Percentiles rank a stretch among this genome's conserved stretches.
Evolutionary conservation across 2,113 vertebrate genomes (phyloP).

Genomic region (Archocentrus centrarchus): DNA sequence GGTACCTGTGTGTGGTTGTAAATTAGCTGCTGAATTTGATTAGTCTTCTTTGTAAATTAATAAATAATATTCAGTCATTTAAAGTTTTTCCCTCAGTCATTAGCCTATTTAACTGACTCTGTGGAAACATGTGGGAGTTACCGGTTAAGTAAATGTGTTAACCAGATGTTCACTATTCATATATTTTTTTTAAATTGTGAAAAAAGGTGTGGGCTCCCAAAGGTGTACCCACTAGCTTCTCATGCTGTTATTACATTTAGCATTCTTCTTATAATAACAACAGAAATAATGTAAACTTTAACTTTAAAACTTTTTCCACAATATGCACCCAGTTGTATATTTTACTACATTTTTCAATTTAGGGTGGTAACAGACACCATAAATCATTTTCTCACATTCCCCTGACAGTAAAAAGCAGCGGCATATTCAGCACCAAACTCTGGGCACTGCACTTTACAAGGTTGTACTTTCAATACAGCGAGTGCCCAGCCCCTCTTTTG

Average conservation of each 20-base stretch:
- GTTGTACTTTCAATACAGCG: slow-evolving; percentile 46
- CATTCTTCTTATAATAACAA: slow-evolving; percentile 4
- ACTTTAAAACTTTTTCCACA: slow-evolving; percentile 13
- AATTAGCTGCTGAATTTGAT: slow-evolving; percentile 14
- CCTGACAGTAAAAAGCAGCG: slow-evolving; percentile 56
- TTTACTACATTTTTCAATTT: slow-evolving; percentile 42
- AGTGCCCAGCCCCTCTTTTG: slow-evolving; percentile 53
- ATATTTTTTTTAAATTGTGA: slow-evolving; percentile 6
- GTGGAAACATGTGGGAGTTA: slow-evolving; percentile 50
- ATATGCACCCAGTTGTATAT: slow-evolving; percentile 26
- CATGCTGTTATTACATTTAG: not conserved
- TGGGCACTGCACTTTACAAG: slow-evolving; percentile 55
- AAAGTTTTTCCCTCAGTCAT: slow-evolving; percentile 51
- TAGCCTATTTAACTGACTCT: slow-evolving; percentile 57
- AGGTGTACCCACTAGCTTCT: not conserved
- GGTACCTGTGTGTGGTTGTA: slow-evolving; percentile 2
- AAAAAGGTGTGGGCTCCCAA: not conserved
- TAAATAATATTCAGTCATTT: slow-evolving; percentile 23
- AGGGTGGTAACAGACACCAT: slow-evolving; percentile 46
- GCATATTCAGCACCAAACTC: slow-evolving; percentile 52
- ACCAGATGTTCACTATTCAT: slow-evolving; percentile 70
- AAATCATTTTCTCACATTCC: slow-evolving; percentile 72
- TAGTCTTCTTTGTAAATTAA: slow-evolving; percentile 35
- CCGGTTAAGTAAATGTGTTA: slow-evolving; percentile 62
- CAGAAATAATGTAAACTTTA: not conserved